Evolutionary conservation across 2,113 vertebrate genomes (phyloP).

Genomic region (Felis catus): F.catus_Fca126_mat1.0 CM031424.1:40504001-40504500

Average conservation of each 20-base stretch:
- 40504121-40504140: background rate
- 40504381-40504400: background rate
- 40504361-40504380: background rate
- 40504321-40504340: background rate
- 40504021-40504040: background rate
- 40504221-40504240: background rate
- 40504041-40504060: background rate
- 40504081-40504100: background rate
- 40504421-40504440: background rate
- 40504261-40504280: background rate
- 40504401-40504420: conserved; percentile 45
- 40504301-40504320: background rate
- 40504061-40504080: background rate
- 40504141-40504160: background rate
- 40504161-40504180: background rate
- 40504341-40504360: background rate
- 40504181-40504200: background rate
- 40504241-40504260: background rate
- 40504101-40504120: background rate
- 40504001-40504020: background rate
- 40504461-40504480: background rate
- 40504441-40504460: background rate
- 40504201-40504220: background rate
- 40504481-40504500: background rate
- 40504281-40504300: background rate